Conservation (phyloP, 2,888 invertebrate genomes). For the Lasioglossum vierecki region DNA sequence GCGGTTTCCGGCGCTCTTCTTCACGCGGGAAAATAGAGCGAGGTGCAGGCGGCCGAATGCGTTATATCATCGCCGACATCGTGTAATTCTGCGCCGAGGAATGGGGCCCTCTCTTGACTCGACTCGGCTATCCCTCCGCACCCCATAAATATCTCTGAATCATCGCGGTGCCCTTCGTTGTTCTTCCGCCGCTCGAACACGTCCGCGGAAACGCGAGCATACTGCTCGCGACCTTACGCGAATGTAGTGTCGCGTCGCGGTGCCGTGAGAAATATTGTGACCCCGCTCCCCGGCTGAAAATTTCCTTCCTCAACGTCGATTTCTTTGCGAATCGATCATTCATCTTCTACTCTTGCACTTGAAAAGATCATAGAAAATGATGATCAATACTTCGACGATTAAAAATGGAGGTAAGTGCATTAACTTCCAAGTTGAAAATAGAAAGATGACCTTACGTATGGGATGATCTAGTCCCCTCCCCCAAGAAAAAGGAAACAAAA, state of each 20-base stretch:
- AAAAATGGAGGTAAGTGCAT: background rate
- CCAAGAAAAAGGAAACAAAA: no score
- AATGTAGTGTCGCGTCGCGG: conserved; percentile 15
- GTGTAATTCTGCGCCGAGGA: conserved; percentile 78
- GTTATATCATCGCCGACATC: conserved; percentile 78
- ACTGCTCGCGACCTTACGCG: conserved; percentile 54
- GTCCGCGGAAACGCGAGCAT: conserved; percentile 60
- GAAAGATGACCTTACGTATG: background rate
- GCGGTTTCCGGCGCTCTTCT: conserved; percentile 15
- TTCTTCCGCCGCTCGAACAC: conserved; percentile 59
- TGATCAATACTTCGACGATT: background rate
- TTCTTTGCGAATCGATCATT: background rate
- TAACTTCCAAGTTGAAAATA: background rate
- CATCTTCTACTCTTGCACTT: background rate
- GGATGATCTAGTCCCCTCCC: background rate
- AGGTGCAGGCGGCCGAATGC: conserved; percentile 47
- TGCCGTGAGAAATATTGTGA: conserved; percentile 17
- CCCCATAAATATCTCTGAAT: conserved; percentile 81
- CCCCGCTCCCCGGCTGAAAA: background rate
- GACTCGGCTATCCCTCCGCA: conserved; percentile 73
- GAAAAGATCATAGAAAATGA: background rate
- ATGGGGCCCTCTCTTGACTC: conserved; percentile 60
- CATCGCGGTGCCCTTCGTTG: conserved; percentile 72
- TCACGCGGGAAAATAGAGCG: conserved; percentile 32
- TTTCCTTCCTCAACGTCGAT: background rate